phyloP scores from a whole-genome alignment of 1,140 invertebrate species.

The Drosophila orena region DNA sequence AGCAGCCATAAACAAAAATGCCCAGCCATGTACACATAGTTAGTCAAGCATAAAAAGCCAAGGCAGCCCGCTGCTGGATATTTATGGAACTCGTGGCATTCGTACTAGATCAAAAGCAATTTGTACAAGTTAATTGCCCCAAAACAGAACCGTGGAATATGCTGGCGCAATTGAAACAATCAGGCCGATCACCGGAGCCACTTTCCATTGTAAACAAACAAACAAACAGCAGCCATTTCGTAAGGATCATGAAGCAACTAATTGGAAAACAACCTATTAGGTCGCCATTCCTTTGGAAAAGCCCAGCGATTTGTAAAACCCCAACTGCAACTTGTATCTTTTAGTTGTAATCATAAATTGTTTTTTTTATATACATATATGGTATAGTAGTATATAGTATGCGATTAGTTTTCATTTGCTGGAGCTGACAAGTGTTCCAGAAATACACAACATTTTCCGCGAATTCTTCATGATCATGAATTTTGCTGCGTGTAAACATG shows the following conservation, averaged over 20 bases:
- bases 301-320: no score
- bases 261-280: not conserved
- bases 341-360: no score
- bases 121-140: slow-evolving; percentile 43
- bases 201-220: slow-evolving; percentile 17
- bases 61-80: slow-evolving; percentile 1
- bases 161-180: slow-evolving; percentile 13
- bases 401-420: not conserved
- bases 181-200: slow-evolving; percentile 1
- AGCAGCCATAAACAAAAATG: slow-evolving; percentile 32
- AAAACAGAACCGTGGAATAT: slow-evolving; percentile 17
- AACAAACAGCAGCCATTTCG: slow-evolving; percentile 5
- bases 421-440: no score
- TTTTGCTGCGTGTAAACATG: no score
- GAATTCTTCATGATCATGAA: no score
- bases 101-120: slow-evolving; percentile 47
- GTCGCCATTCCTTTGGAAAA: no score
- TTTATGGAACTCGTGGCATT: slow-evolving; percentile 38
- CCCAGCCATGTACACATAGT: slow-evolving; percentile 17
- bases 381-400: no score
- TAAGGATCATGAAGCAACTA: not conserved
- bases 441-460: no score
- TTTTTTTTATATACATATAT: no score
- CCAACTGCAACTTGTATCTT: no score
- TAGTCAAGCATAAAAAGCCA: slow-evolving; percentile 35